phyloP scores from a whole-genome alignment of 2,797 vertebrate species.

The Octomys mimax region DNA sequence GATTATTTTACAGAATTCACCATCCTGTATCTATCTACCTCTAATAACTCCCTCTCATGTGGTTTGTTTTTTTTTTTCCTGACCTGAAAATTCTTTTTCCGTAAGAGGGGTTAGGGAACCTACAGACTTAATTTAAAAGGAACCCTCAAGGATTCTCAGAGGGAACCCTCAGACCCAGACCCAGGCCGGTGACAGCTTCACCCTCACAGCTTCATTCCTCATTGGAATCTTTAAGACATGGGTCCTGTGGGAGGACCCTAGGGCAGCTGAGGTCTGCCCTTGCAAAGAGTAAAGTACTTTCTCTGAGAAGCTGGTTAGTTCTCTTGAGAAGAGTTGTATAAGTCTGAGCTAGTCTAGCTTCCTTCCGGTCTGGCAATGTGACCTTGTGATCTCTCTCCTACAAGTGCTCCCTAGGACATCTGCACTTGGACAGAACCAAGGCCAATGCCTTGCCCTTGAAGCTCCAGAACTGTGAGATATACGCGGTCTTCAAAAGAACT shows the following conservation, averaged over 20 bases:
- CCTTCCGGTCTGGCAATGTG: not conserved
- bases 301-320: not conserved
- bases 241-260: not conserved
- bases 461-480: not conserved
- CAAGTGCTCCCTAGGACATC: not conserved
- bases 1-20: not conserved
- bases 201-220: not conserved
- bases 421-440: not conserved
- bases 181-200: not conserved
- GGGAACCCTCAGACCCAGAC: not conserved
- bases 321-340: not conserved
- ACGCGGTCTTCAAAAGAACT: not conserved
- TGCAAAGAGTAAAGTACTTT: not conserved
- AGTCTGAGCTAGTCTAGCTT: not conserved
- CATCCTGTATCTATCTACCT: not conserved
- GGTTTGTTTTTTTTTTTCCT: not conserved
- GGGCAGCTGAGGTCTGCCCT: not conserved
- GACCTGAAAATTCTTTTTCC: not conserved
- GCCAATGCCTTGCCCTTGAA: not conserved
- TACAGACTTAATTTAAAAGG: not conserved
- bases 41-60: not conserved
- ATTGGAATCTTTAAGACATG: not conserved
- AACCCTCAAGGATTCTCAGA: too few relatives aligned
- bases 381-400: not conserved
- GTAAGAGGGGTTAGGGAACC: not conserved